A percentile compares a stretch with the other conserved stretches of the same genome.
Evolutionary conservation across 2,113 vertebrate genomes (phyloP).

Genomic region (Eurypyga helias): DNA sequence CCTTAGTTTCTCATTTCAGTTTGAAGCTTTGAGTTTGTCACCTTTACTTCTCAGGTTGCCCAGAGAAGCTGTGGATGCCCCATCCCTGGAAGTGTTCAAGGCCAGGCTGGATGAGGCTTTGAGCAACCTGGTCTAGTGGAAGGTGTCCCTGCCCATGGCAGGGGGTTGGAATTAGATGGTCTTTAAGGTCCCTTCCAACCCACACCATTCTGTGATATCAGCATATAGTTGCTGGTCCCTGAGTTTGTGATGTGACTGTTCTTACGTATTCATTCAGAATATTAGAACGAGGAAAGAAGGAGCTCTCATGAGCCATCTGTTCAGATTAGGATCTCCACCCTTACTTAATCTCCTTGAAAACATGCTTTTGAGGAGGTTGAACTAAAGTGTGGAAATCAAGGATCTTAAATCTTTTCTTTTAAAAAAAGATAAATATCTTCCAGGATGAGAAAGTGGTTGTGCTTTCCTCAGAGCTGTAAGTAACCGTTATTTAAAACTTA

Average conservation of each 20-base stretch:
- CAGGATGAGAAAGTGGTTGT: neutral
- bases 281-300: neutral
- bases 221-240: neutral
- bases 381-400: neutral
- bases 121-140: too few relatives aligned
- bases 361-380: neutral
- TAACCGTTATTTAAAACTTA: neutral
- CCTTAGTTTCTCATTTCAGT: neutral
- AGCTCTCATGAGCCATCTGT: neutral
- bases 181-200: too few relatives aligned
- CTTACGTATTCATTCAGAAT: neutral
- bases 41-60: neutral
- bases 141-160: too few relatives aligned
- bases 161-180: too few relatives aligned
- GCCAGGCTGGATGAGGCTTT: too few relatives aligned
- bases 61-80: too few relatives aligned
- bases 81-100: too few relatives aligned
- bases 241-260: neutral
- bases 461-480: neutral
- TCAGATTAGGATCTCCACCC: neutral
- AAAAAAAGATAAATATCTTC: neutral
- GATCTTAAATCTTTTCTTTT: neutral
- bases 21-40: neutral
- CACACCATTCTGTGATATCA: neutral
- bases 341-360: slow-evolving; percentile 2